phyloP scores from a whole-genome alignment of 2,797 vertebrate genomes.

The Rousettus madagascariensis region DNA sequence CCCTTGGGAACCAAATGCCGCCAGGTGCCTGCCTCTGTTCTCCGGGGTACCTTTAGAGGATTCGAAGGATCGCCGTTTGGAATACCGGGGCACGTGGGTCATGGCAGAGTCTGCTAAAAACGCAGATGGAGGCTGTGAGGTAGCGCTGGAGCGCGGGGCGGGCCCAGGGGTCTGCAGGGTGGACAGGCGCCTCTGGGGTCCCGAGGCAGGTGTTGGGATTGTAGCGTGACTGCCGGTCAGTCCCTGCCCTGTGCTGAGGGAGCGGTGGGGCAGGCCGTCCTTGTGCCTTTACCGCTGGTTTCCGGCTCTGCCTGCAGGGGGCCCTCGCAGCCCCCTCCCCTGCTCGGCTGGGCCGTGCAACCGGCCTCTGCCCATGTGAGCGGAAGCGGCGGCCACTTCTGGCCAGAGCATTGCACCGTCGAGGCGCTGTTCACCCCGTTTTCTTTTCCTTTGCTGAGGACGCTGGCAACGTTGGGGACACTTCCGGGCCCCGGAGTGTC shows the following conservation, averaged over 20 bases:
- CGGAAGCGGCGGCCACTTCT: background rate
- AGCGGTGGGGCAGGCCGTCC: rapidly evolving
- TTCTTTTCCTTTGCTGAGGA: background rate
- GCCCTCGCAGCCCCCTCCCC: background rate
- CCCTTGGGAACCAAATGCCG: background rate
- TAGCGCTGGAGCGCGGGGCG: rapidly evolving
- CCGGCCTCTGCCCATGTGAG: background rate
- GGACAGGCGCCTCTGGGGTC: background rate
- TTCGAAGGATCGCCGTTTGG: background rate
- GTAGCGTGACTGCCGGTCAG: rapidly evolving
- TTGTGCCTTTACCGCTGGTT: background rate
- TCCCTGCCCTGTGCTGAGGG: rapidly evolving
- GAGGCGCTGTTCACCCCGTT: background rate
- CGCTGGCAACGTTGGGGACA: background rate
- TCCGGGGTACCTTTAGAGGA: background rate
- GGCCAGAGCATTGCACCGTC: background rate
- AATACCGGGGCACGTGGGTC: background rate
- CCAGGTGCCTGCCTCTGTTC: no score
- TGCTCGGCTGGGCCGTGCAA: rapidly evolving
- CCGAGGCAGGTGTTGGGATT: background rate
- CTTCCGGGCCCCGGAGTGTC: background rate
- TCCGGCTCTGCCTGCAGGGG: background rate
- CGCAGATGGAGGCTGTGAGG: background rate
- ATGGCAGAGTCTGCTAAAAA: background rate
- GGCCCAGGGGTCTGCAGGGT: background rate